Evolutionary conservation across 2,113 vertebrate species (phyloP).

Genomic region (Pollimyrus isidori): DNA sequence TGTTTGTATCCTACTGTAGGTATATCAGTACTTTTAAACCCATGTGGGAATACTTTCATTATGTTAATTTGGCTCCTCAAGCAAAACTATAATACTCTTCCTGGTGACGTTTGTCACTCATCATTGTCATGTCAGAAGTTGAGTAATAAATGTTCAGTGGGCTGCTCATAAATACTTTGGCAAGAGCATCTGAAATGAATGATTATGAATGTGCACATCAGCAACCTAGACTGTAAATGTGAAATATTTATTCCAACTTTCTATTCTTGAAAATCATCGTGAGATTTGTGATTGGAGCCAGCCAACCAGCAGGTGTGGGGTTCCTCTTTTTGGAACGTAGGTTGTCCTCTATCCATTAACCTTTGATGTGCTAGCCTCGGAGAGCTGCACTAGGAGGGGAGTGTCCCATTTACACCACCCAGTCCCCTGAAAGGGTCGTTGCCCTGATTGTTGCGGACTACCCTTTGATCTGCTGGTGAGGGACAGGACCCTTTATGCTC

Average conservation of each 20-base stretch:
- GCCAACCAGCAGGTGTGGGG: background rate
- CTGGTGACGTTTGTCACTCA: background rate
- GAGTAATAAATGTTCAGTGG: background rate
- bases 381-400: background rate
- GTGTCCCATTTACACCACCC: background rate
- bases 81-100: background rate
- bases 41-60: background rate
- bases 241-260: background rate
- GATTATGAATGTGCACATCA: background rate
- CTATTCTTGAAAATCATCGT: background rate
- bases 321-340: background rate
- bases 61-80: background rate
- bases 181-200: background rate
- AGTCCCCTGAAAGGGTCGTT: background rate
- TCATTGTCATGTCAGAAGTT: background rate
- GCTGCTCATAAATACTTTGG: background rate
- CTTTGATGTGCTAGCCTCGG: background rate
- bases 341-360: background rate
- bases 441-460: background rate
- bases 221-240: background rate
- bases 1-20: background rate
- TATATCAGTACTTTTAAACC: background rate
- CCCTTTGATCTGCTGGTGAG: constrained; percentile 7
- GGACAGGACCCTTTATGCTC: background rate
- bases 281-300: background rate